Evolutionary conservation across 2,888 invertebrate species (phyloP), one percentile per base, ranked within the genome.

Genomic region (Drepana falcataria): DNA sequence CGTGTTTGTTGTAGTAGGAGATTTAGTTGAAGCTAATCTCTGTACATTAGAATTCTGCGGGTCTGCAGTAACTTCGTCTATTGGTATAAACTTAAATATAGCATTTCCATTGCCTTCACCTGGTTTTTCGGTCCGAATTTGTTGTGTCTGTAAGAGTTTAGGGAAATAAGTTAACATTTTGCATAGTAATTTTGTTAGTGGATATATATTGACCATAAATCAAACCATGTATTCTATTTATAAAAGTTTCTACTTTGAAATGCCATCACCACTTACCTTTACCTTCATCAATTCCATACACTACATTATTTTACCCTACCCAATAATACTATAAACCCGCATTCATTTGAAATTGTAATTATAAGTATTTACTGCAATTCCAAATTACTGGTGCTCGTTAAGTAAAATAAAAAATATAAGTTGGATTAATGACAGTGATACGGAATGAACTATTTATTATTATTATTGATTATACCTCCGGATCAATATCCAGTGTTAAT

Each of bases 401-500:
- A 51, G 9, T 40, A 51, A 35, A 35, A 37, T 5, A 35, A 49
- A 35, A 35, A 35, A 35, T n/a, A 49, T 35, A 37, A n/a, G 40
- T 40, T 51, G 40, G 40, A 51, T 6, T n/a, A 40, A 35, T 40
- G 40, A 35, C 40, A 51, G 34, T 51, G 51, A 51, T 51, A 51
- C 37, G 51, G 40, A 41, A 21, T 21, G 21, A 21, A 21, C 21
- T 21, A 21, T 41, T 40, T 66, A 77, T 65, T 9, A 75, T 74
- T 83, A 79, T 73, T 77, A 79, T 80, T 83, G 64, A 81, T 79
- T 87, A 92, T 92, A 93, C 93, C 92, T 92, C 90, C 80, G 92
- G 92, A 91, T 93, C 93, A 77, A 93, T 92, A 84, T 92, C 91
- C 83, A 93, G 84, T 81, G 92, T 92, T 87, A 92, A 91, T 87